phyloP scores from a whole-genome alignment of 2,113 vertebrate species.

The Pachycephala philippinensis region DNA sequence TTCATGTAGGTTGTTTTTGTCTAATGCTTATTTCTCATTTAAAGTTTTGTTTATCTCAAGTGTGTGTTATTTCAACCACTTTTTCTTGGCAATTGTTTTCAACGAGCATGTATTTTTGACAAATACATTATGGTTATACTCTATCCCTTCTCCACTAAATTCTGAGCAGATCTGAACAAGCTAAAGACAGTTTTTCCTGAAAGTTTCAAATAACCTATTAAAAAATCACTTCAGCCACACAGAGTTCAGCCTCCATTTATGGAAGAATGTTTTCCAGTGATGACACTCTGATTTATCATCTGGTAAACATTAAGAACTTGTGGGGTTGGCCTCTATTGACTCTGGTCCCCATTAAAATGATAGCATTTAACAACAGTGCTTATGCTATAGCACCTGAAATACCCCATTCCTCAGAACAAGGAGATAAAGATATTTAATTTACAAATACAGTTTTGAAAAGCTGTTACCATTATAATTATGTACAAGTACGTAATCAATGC shows the following conservation, averaged over 20 bases:
- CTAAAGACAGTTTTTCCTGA: neutral
- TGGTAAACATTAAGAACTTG: neutral
- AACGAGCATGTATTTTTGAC: neutral
- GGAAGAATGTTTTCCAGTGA: neutral
- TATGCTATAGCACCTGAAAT: neutral
- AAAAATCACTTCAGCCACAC: neutral
- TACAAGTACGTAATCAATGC: neutral
- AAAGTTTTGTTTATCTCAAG: neutral
- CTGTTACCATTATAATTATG: neutral
- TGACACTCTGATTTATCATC: neutral
- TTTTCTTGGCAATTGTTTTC: neutral
- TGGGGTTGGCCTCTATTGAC: neutral
- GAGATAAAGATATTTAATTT: neutral
- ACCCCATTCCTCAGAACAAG: neutral
- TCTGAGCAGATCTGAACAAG: neutral
- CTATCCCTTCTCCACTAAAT: neutral
- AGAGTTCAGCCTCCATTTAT: neutral
- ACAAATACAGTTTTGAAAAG: neutral
- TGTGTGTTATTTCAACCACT: neutral
- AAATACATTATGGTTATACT: neutral
- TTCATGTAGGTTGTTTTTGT: neutral
- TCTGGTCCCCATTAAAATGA: neutral
- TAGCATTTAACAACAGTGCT: neutral
- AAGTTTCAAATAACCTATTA: neutral
- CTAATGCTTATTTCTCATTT: neutral